Evolutionary conservation across 1,140 invertebrate genomes (phyloP), one percentile per base, ranked within the genome.

Genomic region (Drosophila jambulina): DNA sequence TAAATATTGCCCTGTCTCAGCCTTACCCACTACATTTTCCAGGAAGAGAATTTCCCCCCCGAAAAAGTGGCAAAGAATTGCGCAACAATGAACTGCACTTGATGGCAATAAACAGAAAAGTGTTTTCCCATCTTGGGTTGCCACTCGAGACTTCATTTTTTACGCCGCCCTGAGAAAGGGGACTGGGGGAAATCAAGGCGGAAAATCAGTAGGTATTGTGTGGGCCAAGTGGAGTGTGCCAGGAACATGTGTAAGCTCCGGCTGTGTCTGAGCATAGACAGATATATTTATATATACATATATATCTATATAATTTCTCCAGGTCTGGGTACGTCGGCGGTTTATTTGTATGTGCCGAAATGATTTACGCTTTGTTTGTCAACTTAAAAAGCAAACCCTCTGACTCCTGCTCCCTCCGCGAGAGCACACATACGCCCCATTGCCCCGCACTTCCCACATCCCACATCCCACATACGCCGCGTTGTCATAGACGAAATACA

Each of bases 321-420:
- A 36, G 29, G 62, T 69, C 59, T 46, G 56, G 36, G 54, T 13
- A n/a, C 36, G 80, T 58, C 45, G 79, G 76, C 56, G 81, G 81
- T 72, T 80, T 84, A 74, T 81, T 86, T 78, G 69, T 87, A 76
- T 84, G 78, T 91, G 85, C 78, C 80, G 86, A 90, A 90, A 90
- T 91, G 86, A 90, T 90, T 90, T 91, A 90, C 85, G 86, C 78
- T 91, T 91, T 91, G 86, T 91, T 91, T 91, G 86, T 75, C 82
- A 80, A 91, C 82, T 91, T 91, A 91, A 91, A 91, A 91, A 91
- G 83, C 83, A 88, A 87, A 78, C 71, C 53, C 21, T 43, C 49
- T 3, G 13, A 34, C 49, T 45, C 34, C 61, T 17, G 48, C 62
- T 45, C 6, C 2, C 6, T 23, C 21, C 46, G 45, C 38, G 46